Conservation (phyloP, 2,888 invertebrate genomes). For the Amiota minor region DNA sequence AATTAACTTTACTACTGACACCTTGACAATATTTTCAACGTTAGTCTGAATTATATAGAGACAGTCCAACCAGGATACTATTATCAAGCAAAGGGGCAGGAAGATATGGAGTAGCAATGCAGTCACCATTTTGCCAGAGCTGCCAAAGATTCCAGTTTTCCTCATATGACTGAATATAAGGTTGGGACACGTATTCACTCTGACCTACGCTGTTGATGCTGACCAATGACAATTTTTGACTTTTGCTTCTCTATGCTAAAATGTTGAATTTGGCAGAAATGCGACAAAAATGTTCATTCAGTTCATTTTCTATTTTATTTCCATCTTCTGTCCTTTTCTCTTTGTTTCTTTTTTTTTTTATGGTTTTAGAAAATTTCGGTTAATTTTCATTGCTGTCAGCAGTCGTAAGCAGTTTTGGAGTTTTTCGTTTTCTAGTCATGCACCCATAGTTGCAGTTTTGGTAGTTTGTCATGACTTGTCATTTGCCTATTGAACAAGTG, state of each 20-base stretch:
- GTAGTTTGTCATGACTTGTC: not conserved
- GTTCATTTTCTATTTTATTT: not conserved
- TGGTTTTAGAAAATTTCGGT: constrained; percentile 5
- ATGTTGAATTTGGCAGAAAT: constrained; percentile 22
- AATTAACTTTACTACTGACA: constrained; percentile 65
- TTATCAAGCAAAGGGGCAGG: too few species aligned
- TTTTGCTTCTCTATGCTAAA: constrained; percentile 15
- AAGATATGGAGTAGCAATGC: too few species aligned
- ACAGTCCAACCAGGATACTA: too few species aligned
- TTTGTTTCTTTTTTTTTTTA: not conserved
- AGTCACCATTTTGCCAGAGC: too few species aligned
- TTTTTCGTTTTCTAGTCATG: too few species aligned
- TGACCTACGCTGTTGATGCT: constrained; percentile 6
- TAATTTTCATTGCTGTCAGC: constrained; percentile 7
- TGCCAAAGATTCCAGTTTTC: too few species aligned
- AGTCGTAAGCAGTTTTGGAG: not conserved
- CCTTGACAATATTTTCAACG: constrained; percentile 60
- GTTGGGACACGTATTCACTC: not conserved
- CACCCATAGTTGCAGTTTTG: too few species aligned
- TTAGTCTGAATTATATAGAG: constrained; percentile 25
- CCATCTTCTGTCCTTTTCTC: too few species aligned
- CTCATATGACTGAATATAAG: not conserved
- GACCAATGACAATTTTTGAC: constrained; percentile 28
- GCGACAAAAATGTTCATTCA: not conserved
- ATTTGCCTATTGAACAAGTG: constrained; percentile 3